Evolutionary conservation across 2,888 invertebrate genomes (phyloP), one percentile per base, ranked within the genome.

Genomic region (Pachliopta kotzebuea): DNA sequence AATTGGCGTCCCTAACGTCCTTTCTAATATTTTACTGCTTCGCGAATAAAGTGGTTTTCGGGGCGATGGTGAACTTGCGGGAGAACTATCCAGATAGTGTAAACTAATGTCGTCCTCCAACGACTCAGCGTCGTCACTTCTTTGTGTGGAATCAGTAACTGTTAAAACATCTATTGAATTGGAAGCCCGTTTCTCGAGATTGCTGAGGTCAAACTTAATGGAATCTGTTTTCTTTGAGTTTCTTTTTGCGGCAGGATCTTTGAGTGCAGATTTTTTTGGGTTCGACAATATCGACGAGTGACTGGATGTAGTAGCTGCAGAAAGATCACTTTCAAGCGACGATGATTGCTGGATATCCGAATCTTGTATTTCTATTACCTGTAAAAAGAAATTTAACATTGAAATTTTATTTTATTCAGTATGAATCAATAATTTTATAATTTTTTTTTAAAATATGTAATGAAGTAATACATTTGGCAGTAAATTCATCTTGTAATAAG

Each of bases 161-260:
- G 64, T 63, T 4, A 72, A n/a, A 0, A 73, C 68, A 56, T 80
- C 80, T 0, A 69, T 67, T 6, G 68, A 66, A 0, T 71, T 20
- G 11, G 56, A 50, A 3, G 37, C 69, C 0, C 67, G 63, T 24
- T 66, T 71, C 49, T 84, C 83, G 2, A 90, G 69, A 69, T 90
- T 88, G 68, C 88, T 88, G 7, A 90, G 71, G 66, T 92, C 90
- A 66, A 91, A 90, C 60, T 87, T 88, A 55, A 91, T 92, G 11
- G 87, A 86, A 31, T 90, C 90, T 0, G 76, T 78, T 68, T 86
- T 89, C 53, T 85, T 78, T 8, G 65, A 57, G 20, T 69, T 74
- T 26, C 72, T 76, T 65, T 80, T 81, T 0, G 76, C 69, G 6
- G 65, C 61, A 0, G 83, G 84, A 57, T 86, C 81, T 62, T 83